These are phyloP conservation scores for Botia almorhae DNA, from an alignment of 2,797 vertebrate genomes.

Conservation along the genomic window DNA sequence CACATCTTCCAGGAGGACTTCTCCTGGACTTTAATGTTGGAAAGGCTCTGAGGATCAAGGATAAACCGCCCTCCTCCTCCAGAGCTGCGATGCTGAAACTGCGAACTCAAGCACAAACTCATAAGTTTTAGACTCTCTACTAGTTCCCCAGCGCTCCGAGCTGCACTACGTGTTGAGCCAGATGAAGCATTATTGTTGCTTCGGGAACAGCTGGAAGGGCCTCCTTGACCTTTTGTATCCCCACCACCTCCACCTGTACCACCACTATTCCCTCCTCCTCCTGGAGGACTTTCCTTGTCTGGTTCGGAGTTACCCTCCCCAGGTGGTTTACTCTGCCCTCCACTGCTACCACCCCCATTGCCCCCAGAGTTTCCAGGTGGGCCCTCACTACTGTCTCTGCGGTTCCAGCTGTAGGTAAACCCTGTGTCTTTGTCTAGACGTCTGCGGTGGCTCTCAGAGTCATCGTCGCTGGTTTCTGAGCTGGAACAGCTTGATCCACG, in stretches of 20 bases:
- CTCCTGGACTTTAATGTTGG: slow-evolving; percentile 90
- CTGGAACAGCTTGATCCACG: slow-evolving; percentile 96
- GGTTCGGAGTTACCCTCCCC: slow-evolving; percentile 81
- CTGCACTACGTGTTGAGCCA: slow-evolving; percentile 74
- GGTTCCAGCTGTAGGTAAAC: slow-evolving; percentile 89
- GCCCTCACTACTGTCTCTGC: slow-evolving; percentile 93
- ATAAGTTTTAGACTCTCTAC: slow-evolving; percentile 94
- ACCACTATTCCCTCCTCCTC: slow-evolving; percentile 54
- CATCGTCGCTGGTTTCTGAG: slow-evolving; percentile 96
- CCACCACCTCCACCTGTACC: slow-evolving; percentile 66
- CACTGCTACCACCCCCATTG: slow-evolving; percentile 75
- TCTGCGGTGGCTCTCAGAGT: slow-evolving; percentile 91
- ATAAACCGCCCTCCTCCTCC: slow-evolving; percentile 78
- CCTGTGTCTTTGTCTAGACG: slow-evolving; percentile 91
- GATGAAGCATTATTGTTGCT: slow-evolving; percentile 76
- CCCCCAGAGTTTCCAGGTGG: slow-evolving; percentile 92
- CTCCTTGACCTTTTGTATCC: slow-evolving; percentile 81
- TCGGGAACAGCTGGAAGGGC: slow-evolving; percentile 81
- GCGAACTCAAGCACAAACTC: slow-evolving; percentile 91
- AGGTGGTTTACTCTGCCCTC: slow-evolving; percentile 85
- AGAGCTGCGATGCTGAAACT: slow-evolving; percentile 80
- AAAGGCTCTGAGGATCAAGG: slow-evolving; percentile 85
- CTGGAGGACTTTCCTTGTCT: slow-evolving; percentile 85
- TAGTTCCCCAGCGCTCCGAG: slow-evolving; percentile 83
- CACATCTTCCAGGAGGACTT: slow-evolving; percentile 95